phyloP scores from a whole-genome alignment of 2,797 vertebrate genomes.

The Todus mexicanus region DNA sequence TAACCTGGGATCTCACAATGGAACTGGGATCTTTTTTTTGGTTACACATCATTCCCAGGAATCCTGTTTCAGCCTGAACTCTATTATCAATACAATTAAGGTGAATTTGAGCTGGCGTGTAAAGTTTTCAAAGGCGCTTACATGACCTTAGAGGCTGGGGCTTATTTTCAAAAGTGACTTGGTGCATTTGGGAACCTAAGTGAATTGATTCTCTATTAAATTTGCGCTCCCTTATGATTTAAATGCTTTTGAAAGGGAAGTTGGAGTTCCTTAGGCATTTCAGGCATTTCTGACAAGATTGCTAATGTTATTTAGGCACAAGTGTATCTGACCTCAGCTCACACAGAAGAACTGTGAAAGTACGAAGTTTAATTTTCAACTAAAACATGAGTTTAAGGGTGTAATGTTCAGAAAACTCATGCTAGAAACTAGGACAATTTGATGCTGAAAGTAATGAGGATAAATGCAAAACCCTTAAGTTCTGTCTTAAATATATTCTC shows the following conservation, averaged over 20 bases:
- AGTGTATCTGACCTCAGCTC: not conserved
- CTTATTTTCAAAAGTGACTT: slow-evolving; percentile 26
- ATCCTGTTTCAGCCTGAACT: slow-evolving; percentile 31
- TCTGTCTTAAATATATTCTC: not conserved
- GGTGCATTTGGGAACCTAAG: not conserved
- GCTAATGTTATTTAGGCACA: not conserved
- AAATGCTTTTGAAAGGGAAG: not conserved
- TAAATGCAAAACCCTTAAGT: not conserved
- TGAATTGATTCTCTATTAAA: slow-evolving; percentile 8
- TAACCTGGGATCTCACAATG: not conserved
- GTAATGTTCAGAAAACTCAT: not conserved
- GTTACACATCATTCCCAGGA: slow-evolving; percentile 13
- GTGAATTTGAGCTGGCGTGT: slow-evolving; percentile 34
- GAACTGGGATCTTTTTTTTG: not conserved
- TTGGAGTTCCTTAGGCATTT: not conserved
- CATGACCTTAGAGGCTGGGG: not conserved
- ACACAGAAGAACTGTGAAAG: not conserved
- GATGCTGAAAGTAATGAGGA: not conserved
- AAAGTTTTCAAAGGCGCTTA: slow-evolving; percentile 21
- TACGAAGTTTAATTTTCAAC: not conserved
- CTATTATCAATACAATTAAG: slow-evolving; percentile 29
- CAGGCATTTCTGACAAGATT: not conserved
- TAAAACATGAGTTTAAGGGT: not conserved
- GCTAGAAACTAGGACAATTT: not conserved
- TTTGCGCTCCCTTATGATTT: not conserved